Evolutionary conservation across 1,140 invertebrate species (phyloP).

Genomic region (Pteromalus puparum): DNA sequence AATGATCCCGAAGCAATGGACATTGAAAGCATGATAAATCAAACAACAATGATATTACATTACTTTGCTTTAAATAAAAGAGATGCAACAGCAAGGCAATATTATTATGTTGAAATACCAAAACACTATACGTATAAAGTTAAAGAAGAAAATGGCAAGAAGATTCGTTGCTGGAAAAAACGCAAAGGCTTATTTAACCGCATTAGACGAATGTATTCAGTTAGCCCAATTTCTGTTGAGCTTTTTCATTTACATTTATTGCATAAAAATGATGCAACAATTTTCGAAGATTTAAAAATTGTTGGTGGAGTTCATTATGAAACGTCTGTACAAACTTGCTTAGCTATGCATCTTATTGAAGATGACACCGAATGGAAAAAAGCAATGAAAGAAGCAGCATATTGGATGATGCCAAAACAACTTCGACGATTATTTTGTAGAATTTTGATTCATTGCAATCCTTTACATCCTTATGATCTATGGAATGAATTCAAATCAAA

Average conservation of each 20-base stretch:
- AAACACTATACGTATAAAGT: too few relatives aligned
- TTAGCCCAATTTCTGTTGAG: slow-evolving; percentile 56
- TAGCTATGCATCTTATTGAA: slow-evolving; percentile 32
- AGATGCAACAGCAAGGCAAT: slow-evolving; percentile 24
- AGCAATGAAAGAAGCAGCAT: background rate
- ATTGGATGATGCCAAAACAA: slow-evolving; percentile 43
- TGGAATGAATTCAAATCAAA: slow-evolving; percentile 35
- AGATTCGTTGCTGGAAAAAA: too few relatives aligned
- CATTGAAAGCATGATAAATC: background rate
- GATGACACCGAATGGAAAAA: slow-evolving; percentile 22
- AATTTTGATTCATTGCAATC: slow-evolving; percentile 40
- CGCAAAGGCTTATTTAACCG: too few relatives aligned
- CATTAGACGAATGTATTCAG: slow-evolving; percentile 43
- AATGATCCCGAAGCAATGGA: background rate
- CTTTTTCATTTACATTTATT: slow-evolving; percentile 62
- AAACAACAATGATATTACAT: slow-evolving; percentile 36
- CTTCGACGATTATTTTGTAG: slow-evolving; percentile 34
- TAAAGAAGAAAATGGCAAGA: too few relatives aligned
- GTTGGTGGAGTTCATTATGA: slow-evolving; percentile 33
- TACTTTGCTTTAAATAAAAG: slow-evolving; percentile 36
- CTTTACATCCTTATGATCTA: background rate
- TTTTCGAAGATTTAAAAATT: slow-evolving; percentile 35
- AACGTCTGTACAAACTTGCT: slow-evolving; percentile 62
- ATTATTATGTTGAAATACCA: slow-evolving; percentile 21
- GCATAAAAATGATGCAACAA: slow-evolving; percentile 41